Evolutionary conservation across 2,797 vertebrate genomes (phyloP), one percentile per base, ranked within the genome.

Genomic region (Onychomys torridus): DNA sequence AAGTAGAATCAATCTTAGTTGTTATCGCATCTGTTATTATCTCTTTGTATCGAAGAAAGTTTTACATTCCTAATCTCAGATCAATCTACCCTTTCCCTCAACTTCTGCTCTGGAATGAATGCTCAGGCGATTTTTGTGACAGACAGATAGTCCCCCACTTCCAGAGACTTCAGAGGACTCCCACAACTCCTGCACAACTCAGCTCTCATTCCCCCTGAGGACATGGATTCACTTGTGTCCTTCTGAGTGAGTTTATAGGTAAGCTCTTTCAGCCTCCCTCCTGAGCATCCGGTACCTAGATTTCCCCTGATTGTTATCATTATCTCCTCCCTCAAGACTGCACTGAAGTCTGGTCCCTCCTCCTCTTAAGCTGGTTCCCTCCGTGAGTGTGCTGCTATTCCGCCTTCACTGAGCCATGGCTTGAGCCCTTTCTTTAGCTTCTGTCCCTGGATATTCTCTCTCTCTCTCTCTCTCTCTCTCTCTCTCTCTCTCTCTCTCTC

Each of bases 31-130:
- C 29, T 78, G 65, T 89, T 88, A 73, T 59, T 43, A 32, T 19
- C 6, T 67, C 71, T 76, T 96, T 85, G 46, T 83, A 34, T 37
- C 40, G 32, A 75, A 82, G 73, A 34, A 77, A 77, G 89, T 92
- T 90, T 52, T 83, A 9, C 16, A 78, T 95, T 93, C 46, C 57
- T 90, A 84, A 77, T 14, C 59, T 73, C 89, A 88, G 49, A 57
- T 93, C 63, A 46, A 29, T 59, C 32, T 29, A 88, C 11, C 37
- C 16, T 89, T 69, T 43, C 57, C 21, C 40, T 95, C 61, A 37
- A 63, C 1, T 87, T 43, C 55, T 94, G 78, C 40, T 90, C 77
- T 21, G 11, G n/a, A 86, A 12, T 61, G 8, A 86, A 14, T 61
- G 11, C 52, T 90, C 43, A 34, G 19, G 6, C 73, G 52, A 89